phyloP scores from a whole-genome alignment of 2,888 invertebrate genomes.

The Platycheirus albimanus region DNA sequence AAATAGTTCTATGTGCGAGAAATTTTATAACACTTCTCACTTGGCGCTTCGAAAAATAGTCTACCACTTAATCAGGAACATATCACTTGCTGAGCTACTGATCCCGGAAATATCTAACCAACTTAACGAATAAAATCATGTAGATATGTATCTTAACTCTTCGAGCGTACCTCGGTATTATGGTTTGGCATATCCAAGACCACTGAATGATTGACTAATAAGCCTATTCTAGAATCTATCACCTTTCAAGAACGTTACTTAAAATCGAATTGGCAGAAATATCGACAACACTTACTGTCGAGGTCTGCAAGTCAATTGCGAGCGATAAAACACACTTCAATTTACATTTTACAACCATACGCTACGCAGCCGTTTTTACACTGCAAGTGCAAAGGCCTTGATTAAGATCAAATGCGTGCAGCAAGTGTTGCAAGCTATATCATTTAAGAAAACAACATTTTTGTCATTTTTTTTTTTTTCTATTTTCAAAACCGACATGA shows the following conservation, averaged over 20 bases:
- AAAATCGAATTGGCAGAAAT: neutral
- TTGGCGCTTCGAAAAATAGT: too few species aligned
- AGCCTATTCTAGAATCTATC: neutral
- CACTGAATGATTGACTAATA: too few species aligned
- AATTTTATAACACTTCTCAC: too few species aligned
- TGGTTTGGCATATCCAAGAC: too few species aligned
- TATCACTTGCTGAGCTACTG: too few species aligned
- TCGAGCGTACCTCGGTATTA: too few species aligned
- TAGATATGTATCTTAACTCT: too few species aligned
- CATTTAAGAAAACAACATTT: constrained; percentile 41
- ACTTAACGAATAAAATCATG: too few species aligned
- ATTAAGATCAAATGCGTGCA: neutral
- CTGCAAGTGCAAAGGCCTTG: constrained; percentile 1
- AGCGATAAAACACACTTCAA: neutral
- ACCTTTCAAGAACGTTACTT: neutral
- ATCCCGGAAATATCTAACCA: too few species aligned
- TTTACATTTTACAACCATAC: constrained; percentile 12
- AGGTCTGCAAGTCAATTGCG: neutral
- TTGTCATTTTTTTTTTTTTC: constrained; percentile 61
- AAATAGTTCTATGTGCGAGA: too few species aligned
- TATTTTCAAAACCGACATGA: neutral
- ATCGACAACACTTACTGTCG: neutral
- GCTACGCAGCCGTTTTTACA: too few species aligned
- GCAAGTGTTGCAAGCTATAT: neutral
- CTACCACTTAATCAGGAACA: too few species aligned